Percentiles rank a stretch among this genome's conserved stretches.
phyloP scores from a whole-genome alignment of 1,140 invertebrate genomes.

The Ridgeia piscesae region DNA sequence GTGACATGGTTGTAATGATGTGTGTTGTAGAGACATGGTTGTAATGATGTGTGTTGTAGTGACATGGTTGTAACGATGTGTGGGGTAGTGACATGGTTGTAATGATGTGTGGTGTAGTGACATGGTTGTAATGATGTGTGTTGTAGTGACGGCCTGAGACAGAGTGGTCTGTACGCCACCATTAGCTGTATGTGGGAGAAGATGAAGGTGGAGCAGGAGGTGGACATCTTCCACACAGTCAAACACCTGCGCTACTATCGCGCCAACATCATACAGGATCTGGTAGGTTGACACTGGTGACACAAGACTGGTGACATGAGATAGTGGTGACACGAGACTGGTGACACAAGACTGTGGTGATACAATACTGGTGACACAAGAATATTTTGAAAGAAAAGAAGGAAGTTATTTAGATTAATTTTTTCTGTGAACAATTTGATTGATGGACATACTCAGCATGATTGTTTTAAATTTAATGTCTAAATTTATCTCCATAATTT shows the following conservation, averaged over 20 bases:
- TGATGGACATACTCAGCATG: no score
- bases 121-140: not conserved
- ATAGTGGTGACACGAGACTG: not conserved
- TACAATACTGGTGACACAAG: not conserved
- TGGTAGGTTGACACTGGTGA: conserved; percentile 29
- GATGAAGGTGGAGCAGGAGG: conserved; percentile 37
- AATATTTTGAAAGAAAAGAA: no score
- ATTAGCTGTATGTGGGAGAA: conserved; percentile 36
- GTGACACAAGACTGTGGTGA: not conserved
- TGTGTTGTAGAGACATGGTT: not conserved
- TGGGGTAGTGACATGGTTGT: not conserved
- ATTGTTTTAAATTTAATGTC: no score
- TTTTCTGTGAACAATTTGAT: no score
- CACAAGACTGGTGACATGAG: not conserved
- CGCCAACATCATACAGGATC: conserved; percentile 35
- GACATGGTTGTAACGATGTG: not conserved
- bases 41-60: not conserved
- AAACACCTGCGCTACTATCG: conserved; percentile 36
- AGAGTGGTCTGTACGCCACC: conserved; percentile 38
- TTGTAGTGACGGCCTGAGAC: conserved; percentile 38
- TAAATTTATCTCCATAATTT: no score
- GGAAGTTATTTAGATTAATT: no score
- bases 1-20: not conserved
- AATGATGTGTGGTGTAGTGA: not conserved
- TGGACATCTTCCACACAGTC: conserved; percentile 43